phyloP scores from a whole-genome alignment of 2,797 vertebrate species.

The Sebastes goodei region DNA sequence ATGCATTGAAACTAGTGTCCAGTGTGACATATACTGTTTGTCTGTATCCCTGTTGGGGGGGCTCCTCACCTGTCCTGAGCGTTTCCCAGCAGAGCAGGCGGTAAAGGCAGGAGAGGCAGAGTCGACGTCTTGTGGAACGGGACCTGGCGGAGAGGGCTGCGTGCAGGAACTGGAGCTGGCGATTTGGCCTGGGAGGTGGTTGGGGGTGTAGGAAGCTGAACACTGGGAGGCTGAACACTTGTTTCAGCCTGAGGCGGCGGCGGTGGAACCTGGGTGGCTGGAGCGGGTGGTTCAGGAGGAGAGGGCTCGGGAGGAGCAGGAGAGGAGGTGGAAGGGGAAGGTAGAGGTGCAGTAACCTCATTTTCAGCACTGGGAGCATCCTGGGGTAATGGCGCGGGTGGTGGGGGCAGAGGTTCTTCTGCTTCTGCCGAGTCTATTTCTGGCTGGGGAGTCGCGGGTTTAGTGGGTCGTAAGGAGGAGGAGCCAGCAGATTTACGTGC shows the following conservation, averaged over 20 bases:
- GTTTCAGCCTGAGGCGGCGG: constrained; percentile 80
- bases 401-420: constrained; percentile 76
- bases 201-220: constrained; percentile 32
- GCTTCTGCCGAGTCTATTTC: constrained; percentile 59
- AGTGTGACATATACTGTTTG: background rate
- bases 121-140: constrained; percentile 94
- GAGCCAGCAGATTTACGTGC: constrained; percentile 50
- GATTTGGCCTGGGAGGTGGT: constrained; percentile 76
- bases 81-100: constrained; percentile 92
- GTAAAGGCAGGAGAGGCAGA: constrained; percentile 93
- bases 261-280: constrained; percentile 74
- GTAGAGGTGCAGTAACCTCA: constrained; percentile 54
- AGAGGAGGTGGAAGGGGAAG: constrained; percentile 77
- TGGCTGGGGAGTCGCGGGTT: constrained; percentile 60
- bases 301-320: constrained; percentile 80
- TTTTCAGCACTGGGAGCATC: constrained; percentile 61
- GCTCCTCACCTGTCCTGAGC: constrained; percentile 92
- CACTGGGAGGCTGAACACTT: constrained; percentile 25
- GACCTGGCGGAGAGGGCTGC: constrained; percentile 72
- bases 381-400: constrained; percentile 74
- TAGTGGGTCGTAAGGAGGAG: constrained; percentile 52
- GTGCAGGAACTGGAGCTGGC: constrained; percentile 75
- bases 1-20: background rate
- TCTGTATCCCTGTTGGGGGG: background rate
- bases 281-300: constrained; percentile 47